Conservation (phyloP, 2,797 vertebrate species). For the Champsocephalus esox region DNA sequence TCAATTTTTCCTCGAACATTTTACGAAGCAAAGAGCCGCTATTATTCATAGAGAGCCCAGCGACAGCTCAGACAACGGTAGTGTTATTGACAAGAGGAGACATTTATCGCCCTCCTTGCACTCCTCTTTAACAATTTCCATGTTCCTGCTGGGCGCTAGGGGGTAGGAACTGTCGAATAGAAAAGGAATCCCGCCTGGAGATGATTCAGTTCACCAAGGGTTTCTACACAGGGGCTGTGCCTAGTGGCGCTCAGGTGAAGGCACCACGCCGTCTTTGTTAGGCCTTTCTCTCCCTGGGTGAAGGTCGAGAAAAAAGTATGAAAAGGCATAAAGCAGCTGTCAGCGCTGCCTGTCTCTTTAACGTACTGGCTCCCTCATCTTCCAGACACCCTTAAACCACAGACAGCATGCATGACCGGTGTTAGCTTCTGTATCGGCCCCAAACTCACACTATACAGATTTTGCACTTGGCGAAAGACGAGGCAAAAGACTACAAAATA, state of each 20-base stretch:
- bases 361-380: not conserved
- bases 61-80: conserved; percentile 23
- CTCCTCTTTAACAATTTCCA: conserved; percentile 50
- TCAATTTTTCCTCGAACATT: conserved; percentile 1
- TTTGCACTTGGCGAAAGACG: conserved; percentile 2
- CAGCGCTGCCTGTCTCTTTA: conserved; percentile 4
- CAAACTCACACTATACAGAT: not conserved
- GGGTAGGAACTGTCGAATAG: conserved; percentile 52
- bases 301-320: conserved; percentile 1
- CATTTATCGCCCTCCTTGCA: conserved; percentile 50
- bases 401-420: not conserved
- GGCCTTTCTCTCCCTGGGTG: not conserved
- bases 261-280: conserved; percentile 18
- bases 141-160: conserved; percentile 45
- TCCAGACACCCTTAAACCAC: conserved; percentile 13
- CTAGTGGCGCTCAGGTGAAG: conserved; percentile 38
- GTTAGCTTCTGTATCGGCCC: conserved; percentile 2
- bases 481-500: conserved; percentile 23
- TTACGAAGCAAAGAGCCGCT: conserved; percentile 5
- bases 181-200: conserved; percentile 43
- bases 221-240: conserved; percentile 13
- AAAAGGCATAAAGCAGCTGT: conserved; percentile 1
- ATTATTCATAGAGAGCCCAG: conserved; percentile 6
- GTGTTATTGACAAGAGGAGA: conserved; percentile 55
- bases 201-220: conserved; percentile 44